Evolutionary conservation across 2,888 invertebrate species (phyloP), one percentile per base, ranked within the genome.

Genomic region (Calameuta idolon): DNA sequence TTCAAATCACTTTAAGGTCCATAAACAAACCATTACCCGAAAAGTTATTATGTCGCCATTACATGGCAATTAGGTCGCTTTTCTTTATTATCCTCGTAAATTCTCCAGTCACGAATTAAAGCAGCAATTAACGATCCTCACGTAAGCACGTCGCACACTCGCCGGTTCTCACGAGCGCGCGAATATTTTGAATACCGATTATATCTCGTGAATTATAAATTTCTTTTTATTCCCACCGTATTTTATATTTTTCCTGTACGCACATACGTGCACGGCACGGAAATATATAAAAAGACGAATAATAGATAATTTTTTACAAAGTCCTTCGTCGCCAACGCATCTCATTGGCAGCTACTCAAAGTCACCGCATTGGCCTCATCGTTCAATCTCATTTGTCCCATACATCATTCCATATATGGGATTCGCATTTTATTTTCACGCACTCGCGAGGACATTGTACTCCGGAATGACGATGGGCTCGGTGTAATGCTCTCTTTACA

Each of bases 21-120:
- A 73, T 78, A 78, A 78, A 78, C 55, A 75, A 73, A 68, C 73
- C 76, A 75, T 78, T 78, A 73, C 71, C 37, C 33, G 55, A 34
- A 73, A 78, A 75, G 37, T 78, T 23, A 55, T 55, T 55, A 55
- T 55, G 55, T 2, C 23, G 0, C 9, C 55, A 23, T 55, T 55
- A 55, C 9, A 55, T 23, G 55, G 23, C 23, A 55, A 23, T 55
- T 40, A 73, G 79, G 81, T 79, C 79, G 69, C 77, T 74, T 79
- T 78, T 79, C 80, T 80, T 80, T 79, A 83, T 81, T 81, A 81
- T 80, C 77, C 76, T 82, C 79, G 80, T 79, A 79, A 81, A 82
- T 79, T 80, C 77, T 78, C 76, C 83, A 80, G 80, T 78, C 80
- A 80, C 82, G 81, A 82, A 82, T 84, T 82, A 83, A 84, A 81